These are phyloP conservation scores for Scaptomyza tumidula DNA, from an alignment of 2,888 invertebrate species.

Conservation along the genomic window DNA sequence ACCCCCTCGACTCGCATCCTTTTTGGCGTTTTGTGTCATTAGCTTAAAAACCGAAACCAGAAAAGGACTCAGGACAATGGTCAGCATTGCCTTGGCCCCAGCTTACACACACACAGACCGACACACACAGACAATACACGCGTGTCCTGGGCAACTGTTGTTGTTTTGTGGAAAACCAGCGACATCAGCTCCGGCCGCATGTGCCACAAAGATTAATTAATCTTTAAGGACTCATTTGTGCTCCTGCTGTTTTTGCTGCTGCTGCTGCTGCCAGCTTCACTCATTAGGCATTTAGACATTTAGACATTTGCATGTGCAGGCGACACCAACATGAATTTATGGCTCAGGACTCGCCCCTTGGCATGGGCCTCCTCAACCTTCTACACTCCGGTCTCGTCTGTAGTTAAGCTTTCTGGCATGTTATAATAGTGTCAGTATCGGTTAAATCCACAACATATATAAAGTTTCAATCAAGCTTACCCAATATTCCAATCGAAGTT, in stretches of 20 bases:
- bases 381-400: background rate
- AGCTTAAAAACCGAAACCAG: slow-evolving; percentile 69
- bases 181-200: slow-evolving; percentile 67
- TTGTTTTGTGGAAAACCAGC: slow-evolving; percentile 56
- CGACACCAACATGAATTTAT: slow-evolving; percentile 74
- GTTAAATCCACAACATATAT: background rate
- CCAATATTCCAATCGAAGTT: background rate
- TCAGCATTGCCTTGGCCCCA: slow-evolving; percentile 35
- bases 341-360: slow-evolving; percentile 28
- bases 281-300: slow-evolving; percentile 72
- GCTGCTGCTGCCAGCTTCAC: slow-evolving; percentile 50
- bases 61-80: slow-evolving; percentile 62
- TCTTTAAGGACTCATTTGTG: slow-evolving; percentile 82
- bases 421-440: background rate
- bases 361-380: background rate
- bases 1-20: slow-evolving; percentile 65
- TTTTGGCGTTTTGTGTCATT: slow-evolving; percentile 82
- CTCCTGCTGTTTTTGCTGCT: slow-evolving; percentile 43
- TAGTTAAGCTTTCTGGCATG: background rate
- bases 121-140: slow-evolving; percentile 15
- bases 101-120: slow-evolving; percentile 1
- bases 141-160: slow-evolving; percentile 50
- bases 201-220: slow-evolving; percentile 83
- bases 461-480: background rate
- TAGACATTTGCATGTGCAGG: slow-evolving; percentile 80